These are phyloP conservation scores for Holothuria glaberrima DNA, from an alignment of 35 echinoderm and acorn worm genomes.

Conservation along the genomic window DNA sequence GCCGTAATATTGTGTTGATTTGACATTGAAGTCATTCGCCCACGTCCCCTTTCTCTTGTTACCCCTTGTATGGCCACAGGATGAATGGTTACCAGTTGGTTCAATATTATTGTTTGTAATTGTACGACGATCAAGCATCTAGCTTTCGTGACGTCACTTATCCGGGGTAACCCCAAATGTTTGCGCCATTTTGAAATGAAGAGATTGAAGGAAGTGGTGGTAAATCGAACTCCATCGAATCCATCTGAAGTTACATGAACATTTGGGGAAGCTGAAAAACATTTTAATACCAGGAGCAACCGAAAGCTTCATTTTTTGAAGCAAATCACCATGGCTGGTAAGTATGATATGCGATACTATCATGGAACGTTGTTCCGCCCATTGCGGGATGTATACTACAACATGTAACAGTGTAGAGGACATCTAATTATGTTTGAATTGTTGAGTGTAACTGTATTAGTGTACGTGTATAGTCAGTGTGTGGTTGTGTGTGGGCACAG, in stretches of 20 bases:
- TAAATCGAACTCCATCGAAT: constrained; percentile 64
- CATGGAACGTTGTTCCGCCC: constrained; percentile 41
- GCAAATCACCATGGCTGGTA: constrained; percentile 87
- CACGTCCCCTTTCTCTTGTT: no score
- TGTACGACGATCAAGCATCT: no score
- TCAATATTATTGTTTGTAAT: no score
- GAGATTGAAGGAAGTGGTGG: constrained; percentile 21
- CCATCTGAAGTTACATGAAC: constrained; percentile 56
- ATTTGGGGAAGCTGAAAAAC: constrained; percentile 5
- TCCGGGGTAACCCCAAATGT: constrained; percentile 45
- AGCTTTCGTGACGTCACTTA: constrained; percentile 31
- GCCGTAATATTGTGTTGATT: no score
- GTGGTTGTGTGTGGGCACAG: neutral
- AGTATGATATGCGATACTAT: constrained; percentile 56
- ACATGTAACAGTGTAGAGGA: neutral
- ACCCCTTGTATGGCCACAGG: no score
- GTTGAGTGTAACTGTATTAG: neutral
- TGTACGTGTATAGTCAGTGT: neutral
- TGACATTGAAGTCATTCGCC: no score
- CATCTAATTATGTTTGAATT: constrained; percentile 6
- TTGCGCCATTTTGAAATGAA: constrained; percentile 91
- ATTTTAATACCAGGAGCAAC: constrained; percentile 43
- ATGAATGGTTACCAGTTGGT: no score
- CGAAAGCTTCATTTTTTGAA: constrained; percentile 53
- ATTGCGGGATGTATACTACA: neutral